Evolutionary conservation across 2,113 vertebrate genomes (phyloP), one percentile per base, ranked within the genome.

Genomic region (Martes martes): DNA sequence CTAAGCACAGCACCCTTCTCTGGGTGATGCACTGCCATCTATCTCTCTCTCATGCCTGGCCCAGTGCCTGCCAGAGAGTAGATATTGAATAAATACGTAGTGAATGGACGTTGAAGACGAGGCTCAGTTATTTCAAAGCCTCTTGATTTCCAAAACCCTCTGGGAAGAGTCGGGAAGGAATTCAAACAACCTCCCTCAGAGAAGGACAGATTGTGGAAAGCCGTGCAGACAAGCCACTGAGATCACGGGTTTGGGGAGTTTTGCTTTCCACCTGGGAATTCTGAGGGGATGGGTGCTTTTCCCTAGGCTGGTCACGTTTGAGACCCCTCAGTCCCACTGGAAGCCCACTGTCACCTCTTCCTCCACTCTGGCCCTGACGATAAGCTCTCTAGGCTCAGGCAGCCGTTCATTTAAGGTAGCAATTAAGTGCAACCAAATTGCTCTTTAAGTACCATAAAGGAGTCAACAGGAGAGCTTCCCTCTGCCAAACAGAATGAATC

Each of bases 401-500:
- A 92, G 50, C 59, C 69, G 74, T 91, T 96, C 92, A 92, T 85
- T 97, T 93, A 95, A 97, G 50, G 92, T 63, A 95, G 67, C 87
- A 96, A 95, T 97, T 95, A 95, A 96, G 69, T 16, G 31, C 76
- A 85, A 87, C 83, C 63, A 91, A 90, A 89, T 65, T 93, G 57
- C 45, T 76, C 92, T 89, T 96, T 97, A 92, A 96, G 90, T 92
- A 97, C 80, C 63, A 90, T 81, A 94, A 89, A 85, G 15, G 63
- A 78, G 91, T 97, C 92, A 95, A 96, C 39, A 31, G 65, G 88
- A 92, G 52, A 83, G 63, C 92, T 96, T 96, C 87, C 33, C 1
- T 91, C 86, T 96, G 89, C 91, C 90, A 85, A 78, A 76, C 55
- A 92, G 90, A 95, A 97, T 94, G 92, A 94, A 94, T 84, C 76